Conservation (phyloP, 2,797 vertebrate species). For the Coregonus ussuriensis region DNA sequence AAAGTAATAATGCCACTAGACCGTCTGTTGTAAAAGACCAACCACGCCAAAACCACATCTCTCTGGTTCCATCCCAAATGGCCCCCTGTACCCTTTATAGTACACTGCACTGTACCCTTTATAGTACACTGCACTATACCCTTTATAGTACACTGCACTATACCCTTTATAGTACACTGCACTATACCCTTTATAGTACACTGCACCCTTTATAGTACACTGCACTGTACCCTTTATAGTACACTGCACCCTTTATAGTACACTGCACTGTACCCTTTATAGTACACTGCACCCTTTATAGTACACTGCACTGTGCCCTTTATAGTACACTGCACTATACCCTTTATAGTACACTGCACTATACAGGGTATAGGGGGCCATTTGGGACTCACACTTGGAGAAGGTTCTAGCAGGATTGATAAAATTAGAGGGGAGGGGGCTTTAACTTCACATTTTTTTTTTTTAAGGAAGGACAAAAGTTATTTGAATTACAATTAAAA, state of each 20-base stretch:
- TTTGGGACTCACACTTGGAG: background rate
- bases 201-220: no score
- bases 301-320: no score
- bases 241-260: no score
- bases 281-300: no score
- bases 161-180: background rate
- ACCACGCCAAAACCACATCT: background rate
- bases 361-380: background rate
- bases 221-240: no score
- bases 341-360: no score
- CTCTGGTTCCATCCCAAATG: background rate
- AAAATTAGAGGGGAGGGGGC: constrained; percentile 55
- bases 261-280: no score
- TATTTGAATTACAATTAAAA: constrained; percentile 60
- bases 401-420: constrained; percentile 35
- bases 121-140: background rate
- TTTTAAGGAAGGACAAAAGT: constrained; percentile 54
- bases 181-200: no score
- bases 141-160: background rate
- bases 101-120: background rate
- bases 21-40: background rate
- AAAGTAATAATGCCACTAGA: constrained; percentile 25
- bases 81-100: background rate
- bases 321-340: no score
- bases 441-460: constrained; percentile 22